Base-by-base conservation (phyloP, 2,113 vertebrate species). In the Thinocorus orbignyianus region DNA sequence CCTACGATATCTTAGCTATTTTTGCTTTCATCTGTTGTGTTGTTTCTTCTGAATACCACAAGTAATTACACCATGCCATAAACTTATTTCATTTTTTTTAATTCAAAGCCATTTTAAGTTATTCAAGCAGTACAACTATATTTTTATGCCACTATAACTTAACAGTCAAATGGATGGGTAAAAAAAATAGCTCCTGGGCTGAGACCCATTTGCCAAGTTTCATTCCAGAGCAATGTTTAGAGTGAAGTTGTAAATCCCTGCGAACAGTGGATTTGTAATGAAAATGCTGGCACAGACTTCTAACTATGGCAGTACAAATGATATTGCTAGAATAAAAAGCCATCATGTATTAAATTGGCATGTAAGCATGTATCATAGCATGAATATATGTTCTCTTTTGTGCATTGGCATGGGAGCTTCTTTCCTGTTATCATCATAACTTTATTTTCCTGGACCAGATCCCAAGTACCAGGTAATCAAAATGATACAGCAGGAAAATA, bases 151-250 rank as follows among this genome's bases (percentile, higher is more conserved):
- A 72, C 79, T 91, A 85, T 95, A 95, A 90, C 77, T 95, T 94
- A 93, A 88, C 35, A 88, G 90, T 64, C 66, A 94, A 90, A 95
- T 82, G 55, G 54, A 89, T 92, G 89, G 64, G 46, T 95, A 81
- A 79, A 95, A 95, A 94, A 64, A 68, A 70, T 57, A 81, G 58
- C 70, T 92, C 17, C 81, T 93, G 78, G 81, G 52, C 90, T 92
- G 80, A 95, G 78, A 81, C 55, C 78, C 37, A 88, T 95, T 97
- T 92, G 51, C 78, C 80, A 95, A 92, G 35, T 95, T 95, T 92
- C 62, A 87, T 95, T 96, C 90, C 86, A 84, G 46, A 93, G 42
- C 58, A 87, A 54, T 52, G 42, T 71, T 95, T 65, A 82, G 76
- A 85, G 51, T 76, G 44, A 91, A 25, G 6, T 71, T 96, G 78